Conservation (phyloP, 2,888 invertebrate genomes). For the Mesoligia furuncula region DNA sequence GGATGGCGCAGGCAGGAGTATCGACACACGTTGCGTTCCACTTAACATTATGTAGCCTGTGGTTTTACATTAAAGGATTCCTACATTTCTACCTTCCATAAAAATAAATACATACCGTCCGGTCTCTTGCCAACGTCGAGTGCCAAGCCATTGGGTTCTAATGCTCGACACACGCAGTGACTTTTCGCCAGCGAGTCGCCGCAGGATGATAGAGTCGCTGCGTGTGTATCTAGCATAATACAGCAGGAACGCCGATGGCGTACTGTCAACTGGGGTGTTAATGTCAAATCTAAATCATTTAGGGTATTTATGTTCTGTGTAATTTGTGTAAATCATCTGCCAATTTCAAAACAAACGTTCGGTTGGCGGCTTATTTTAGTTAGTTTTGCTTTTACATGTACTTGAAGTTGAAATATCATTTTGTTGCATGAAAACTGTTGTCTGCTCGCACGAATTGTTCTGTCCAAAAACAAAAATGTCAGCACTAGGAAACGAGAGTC, state of each 20-base stretch:
- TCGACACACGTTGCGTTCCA: neutral
- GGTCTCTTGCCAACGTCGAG: neutral
- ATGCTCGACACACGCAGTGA: neutral
- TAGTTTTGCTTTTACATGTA: neutral
- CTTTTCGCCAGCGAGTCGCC: neutral
- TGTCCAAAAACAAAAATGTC: slow-evolving; percentile 56
- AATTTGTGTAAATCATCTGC: no score
- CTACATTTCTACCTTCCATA: neutral
- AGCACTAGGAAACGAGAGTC: slow-evolving; percentile 47
- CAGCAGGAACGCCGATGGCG: neutral
- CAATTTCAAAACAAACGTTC: slow-evolving; percentile 25
- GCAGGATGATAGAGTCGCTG: neutral
- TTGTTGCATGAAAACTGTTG: neutral
- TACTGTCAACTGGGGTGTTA: neutral
- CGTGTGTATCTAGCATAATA: neutral
- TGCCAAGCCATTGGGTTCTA: neutral
- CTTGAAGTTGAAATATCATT: neutral
- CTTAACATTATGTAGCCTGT: neutral
- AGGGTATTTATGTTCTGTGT: no score
- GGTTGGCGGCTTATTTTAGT: neutral
- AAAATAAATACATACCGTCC: neutral
- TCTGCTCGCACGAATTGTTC: neutral
- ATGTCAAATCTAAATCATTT: no score
- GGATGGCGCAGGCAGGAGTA: neutral
- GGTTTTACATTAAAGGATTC: neutral